A percentile compares a stretch with the other conserved stretches of the same genome.
Evolutionary conservation across 37 sponge, comb jelly and placozoan genomes (phyloP).

Genomic region (Bolinopsis microptera): DNA sequence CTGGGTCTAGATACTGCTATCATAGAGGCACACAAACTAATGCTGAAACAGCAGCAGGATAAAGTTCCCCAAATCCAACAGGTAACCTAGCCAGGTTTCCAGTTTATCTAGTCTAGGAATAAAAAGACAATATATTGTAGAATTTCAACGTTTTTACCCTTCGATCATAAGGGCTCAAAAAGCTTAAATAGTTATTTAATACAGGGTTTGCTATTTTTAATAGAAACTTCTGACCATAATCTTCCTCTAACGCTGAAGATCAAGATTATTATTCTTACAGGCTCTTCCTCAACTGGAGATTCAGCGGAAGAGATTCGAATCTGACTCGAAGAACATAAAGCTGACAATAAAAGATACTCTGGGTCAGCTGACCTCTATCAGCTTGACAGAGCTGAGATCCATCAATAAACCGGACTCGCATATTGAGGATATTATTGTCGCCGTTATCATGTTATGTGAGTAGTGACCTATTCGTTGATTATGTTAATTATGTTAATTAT

Average conservation of each 20-base stretch:
- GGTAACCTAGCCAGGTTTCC: constrained; percentile 73
- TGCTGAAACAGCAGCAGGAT: constrained; percentile 72
- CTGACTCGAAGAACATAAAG: constrained; percentile 52
- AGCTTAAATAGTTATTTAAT: no score
- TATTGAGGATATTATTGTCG: constrained; percentile 79
- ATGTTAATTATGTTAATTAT: no score
- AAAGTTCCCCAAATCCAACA: constrained; percentile 77
- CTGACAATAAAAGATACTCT: constrained; percentile 46
- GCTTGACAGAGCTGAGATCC: constrained; percentile 76
- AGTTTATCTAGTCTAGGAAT: no score
- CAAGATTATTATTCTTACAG: not conserved
- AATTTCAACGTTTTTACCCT: no score
- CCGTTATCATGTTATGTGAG: constrained; percentile 78
- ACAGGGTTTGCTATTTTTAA: no score
- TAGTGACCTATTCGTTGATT: no score
- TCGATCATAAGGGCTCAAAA: no score
- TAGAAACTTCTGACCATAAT: no score
- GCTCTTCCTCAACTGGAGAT: constrained; percentile 49
- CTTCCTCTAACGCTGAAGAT: not conserved
- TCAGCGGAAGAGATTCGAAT: constrained; percentile 36
- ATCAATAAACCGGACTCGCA: constrained; percentile 71
- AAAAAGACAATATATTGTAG: no score
- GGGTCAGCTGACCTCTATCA: not conserved
- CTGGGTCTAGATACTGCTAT: constrained; percentile 89
- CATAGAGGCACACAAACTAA: constrained; percentile 74